Base-by-base conservation (phyloP, 2,888 invertebrate genomes). In the Chrysodeixis includens region DNA sequence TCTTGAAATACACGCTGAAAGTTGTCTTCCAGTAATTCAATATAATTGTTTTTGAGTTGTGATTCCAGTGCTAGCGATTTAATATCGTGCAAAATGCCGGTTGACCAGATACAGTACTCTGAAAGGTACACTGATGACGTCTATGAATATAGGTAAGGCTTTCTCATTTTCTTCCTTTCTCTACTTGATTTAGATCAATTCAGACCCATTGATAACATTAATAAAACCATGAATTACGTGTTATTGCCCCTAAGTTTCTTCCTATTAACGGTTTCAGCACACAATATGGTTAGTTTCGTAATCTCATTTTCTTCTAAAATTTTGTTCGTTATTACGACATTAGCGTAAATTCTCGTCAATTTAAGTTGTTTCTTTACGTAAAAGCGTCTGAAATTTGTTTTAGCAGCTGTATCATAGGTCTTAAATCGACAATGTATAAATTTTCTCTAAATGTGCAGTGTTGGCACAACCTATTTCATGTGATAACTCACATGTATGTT, bases 41-140 rank as follows among this genome's bases (percentile, higher is more conserved):
- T 52, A 54, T 16, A 18, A 52, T 35, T 32, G 10, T 44, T 57
- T 63, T 54, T 35, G 14, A 26, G 12, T 5, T 1, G 12, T 10
- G 30, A 56, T n/a, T 46, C 22, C 18, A 20, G 16, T 35, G 49
- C 64, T 66, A 56, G 62, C 52, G 54, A 35, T 32, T 56, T 6
- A 62, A 55, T 40, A 54, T 56, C 40, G 46, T n/a, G 20, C 58
- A 77, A 76, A 63, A 86, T 97, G 97, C 97, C 97, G 2, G 96
- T 96, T 46, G 97, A 98, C 86, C 97, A 97, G 89, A 98, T 99
- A 84, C 98, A 98, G 85, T 99, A 99, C 91, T 99, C 98, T 0
- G 98, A 98, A 87, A 98, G 98, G 89, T 99, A 99, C 86, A 96
- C 95, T 73, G 99, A 99, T 91, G 97, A 97, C 79, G 95, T 96